These are phyloP conservation scores for Pangasianodon gigas DNA, from an alignment of 2,113 vertebrate species.

Conservation along the genomic window DNA sequence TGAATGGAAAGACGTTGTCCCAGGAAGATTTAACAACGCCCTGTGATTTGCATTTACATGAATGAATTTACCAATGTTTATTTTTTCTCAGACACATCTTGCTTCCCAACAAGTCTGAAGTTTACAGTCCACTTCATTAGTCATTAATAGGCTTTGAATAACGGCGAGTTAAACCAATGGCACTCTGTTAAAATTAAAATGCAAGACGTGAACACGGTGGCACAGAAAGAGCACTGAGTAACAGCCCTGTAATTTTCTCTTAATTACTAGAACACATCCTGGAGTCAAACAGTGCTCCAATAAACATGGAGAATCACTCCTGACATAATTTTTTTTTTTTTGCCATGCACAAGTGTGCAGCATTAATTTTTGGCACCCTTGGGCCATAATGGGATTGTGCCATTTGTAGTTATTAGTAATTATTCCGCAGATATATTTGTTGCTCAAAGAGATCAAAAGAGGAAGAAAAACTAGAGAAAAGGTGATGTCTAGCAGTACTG, in stretches of 20 bases:
- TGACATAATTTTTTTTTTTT: constrained; percentile 42
- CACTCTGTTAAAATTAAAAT: constrained; percentile 47
- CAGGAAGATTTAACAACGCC: background rate
- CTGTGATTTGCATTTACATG: background rate
- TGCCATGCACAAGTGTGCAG: constrained; percentile 41
- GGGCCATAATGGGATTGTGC: constrained; percentile 45
- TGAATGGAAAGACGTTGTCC: background rate
- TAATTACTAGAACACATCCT: constrained; percentile 55
- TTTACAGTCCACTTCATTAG: constrained; percentile 33
- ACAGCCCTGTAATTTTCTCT: constrained; percentile 57
- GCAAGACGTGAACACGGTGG: constrained; percentile 42
- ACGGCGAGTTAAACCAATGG: constrained; percentile 3
- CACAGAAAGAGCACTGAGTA: constrained; percentile 41
- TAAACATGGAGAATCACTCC: constrained; percentile 44
- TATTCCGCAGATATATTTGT: constrained; percentile 38
- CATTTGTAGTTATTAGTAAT: constrained; percentile 52
- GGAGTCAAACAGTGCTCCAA: constrained; percentile 44
- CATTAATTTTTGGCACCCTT: constrained; percentile 52
- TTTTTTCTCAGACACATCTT: background rate
- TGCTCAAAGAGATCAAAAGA: constrained; percentile 37
- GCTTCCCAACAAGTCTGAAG: background rate
- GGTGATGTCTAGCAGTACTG: background rate
- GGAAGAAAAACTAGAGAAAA: background rate
- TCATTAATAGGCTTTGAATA: constrained; percentile 33
- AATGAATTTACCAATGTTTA: background rate